These are phyloP conservation scores for Coryphaenoides rupestris DNA, from an alignment of 2,113 vertebrate species.

Conservation along the genomic window DNA sequence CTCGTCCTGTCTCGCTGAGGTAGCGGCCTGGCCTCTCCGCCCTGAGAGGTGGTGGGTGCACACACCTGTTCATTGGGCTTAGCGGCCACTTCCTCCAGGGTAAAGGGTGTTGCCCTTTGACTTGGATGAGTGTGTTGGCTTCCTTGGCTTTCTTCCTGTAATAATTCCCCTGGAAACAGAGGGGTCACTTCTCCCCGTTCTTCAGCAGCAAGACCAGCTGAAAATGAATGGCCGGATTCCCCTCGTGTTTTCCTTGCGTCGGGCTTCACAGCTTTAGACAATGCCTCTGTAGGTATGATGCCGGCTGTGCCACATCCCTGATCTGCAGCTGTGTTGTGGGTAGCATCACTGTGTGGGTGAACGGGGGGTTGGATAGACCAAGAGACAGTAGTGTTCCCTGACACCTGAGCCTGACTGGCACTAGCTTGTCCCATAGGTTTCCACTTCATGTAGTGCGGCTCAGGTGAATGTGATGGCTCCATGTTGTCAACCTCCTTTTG, in stretches of 20 bases:
- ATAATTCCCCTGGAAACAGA: conserved; percentile 13
- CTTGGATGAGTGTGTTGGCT: conserved; percentile 31
- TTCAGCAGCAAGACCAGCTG: conserved; percentile 9
- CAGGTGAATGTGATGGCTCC: not conserved
- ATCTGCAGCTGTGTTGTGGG: conserved; percentile 21
- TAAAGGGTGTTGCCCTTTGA: conserved; percentile 12
- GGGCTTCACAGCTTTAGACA: conserved; percentile 10
- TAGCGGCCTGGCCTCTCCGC: not conserved
- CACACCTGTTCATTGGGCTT: not conserved
- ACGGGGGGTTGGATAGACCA: not conserved
- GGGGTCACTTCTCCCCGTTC: not conserved
- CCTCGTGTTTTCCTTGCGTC: conserved; percentile 21
- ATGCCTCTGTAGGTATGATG: conserved; percentile 26
- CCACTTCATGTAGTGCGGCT: conserved; percentile 13
- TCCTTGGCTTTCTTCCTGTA: conserved; percentile 2
- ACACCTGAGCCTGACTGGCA: conserved; percentile 13
- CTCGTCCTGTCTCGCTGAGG: no score
- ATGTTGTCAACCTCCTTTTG: conserved; percentile 16
- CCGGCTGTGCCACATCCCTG: not conserved
- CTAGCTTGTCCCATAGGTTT: not conserved
- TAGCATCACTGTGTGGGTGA: conserved; percentile 22
- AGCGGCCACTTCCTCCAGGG: not conserved
- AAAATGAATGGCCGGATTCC: conserved; percentile 5
- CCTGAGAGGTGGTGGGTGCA: conserved; percentile 10
- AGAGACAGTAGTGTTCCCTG: conserved; percentile 9